Evolutionary conservation across 2,888 invertebrate species (phyloP).

Genomic region (Epistrophe eligans): DNA sequence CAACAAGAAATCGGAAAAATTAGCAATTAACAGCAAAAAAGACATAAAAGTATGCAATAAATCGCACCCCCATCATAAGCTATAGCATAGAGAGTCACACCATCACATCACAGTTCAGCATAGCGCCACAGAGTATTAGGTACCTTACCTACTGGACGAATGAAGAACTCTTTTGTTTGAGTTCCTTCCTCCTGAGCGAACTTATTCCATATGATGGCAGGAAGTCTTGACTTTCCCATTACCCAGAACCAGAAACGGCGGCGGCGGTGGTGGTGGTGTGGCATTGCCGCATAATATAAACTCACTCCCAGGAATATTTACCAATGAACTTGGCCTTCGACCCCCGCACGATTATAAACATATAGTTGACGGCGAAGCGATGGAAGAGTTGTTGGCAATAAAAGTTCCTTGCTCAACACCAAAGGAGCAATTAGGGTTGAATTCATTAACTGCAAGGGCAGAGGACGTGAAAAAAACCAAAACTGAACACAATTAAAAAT

Average conservation of each 20-base stretch:
- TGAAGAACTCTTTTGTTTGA: slow-evolving; percentile 63
- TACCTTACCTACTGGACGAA: not conserved
- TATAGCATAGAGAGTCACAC: not conserved
- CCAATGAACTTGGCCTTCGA: slow-evolving; percentile 71
- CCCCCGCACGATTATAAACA: slow-evolving; percentile 32
- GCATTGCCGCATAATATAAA: not conserved
- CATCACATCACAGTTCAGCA: slow-evolving; percentile 14
- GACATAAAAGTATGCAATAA: slow-evolving; percentile 68
- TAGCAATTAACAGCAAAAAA: slow-evolving; percentile 73
- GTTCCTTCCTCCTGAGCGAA: slow-evolving; percentile 18
- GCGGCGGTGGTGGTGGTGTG: not conserved
- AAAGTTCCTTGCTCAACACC: slow-evolving; percentile 73
- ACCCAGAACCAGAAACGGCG: not conserved
- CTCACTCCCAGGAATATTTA: slow-evolving; percentile 48
- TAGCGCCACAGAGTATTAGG: not conserved
- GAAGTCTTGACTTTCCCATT: slow-evolving; percentile 19
- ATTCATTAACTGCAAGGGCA: slow-evolving; percentile 73
- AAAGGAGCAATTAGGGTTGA: slow-evolving; percentile 75
- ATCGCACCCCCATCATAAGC: slow-evolving; percentile 50
- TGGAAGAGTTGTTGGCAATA: slow-evolving; percentile 62
- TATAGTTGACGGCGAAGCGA: not conserved
- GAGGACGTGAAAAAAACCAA: slow-evolving; percentile 52
- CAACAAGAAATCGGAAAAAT: slow-evolving; percentile 69
- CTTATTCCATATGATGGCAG: slow-evolving; percentile 6
- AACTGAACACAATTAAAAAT: slow-evolving; percentile 68